Conservation (phyloP, 2,113 vertebrate genomes). For the Butastur rufipennis region DNA sequence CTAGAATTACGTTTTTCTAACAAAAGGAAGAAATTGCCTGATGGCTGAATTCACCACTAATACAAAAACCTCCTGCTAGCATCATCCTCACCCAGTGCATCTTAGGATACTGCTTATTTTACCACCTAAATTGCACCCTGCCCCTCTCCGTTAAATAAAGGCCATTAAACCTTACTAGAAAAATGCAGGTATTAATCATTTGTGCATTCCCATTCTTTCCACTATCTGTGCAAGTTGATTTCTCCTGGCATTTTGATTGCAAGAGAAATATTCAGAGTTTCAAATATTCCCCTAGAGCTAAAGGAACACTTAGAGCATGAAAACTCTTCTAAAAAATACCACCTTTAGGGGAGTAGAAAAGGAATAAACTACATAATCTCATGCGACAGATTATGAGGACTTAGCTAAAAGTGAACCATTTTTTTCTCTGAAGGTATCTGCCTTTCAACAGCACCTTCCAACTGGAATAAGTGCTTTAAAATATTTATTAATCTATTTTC, state of each 20-base stretch:
- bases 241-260: neutral
- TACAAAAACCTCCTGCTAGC: neutral
- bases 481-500: neutral
- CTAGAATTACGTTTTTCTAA: neutral
- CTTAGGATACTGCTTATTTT: neutral
- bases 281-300: neutral
- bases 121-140: neutral
- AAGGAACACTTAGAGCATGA: neutral
- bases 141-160: neutral
- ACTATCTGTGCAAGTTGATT: neutral
- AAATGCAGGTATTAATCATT: constrained; percentile 6
- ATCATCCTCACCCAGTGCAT: neutral
- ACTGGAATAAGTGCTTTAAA: neutral
- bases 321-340: neutral
- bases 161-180: neutral
- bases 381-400: neutral
- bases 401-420: neutral
- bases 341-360: neutral
- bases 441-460: neutral
- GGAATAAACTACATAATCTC: neutral
- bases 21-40: constrained; percentile 11
- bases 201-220: neutral
- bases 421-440: neutral
- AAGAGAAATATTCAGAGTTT: neutral
- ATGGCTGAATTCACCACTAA: neutral